These are phyloP conservation scores for Montipora cactus DNA, from an alignment of 64 coral and sea anemone species.

Conservation along the genomic window DNA sequence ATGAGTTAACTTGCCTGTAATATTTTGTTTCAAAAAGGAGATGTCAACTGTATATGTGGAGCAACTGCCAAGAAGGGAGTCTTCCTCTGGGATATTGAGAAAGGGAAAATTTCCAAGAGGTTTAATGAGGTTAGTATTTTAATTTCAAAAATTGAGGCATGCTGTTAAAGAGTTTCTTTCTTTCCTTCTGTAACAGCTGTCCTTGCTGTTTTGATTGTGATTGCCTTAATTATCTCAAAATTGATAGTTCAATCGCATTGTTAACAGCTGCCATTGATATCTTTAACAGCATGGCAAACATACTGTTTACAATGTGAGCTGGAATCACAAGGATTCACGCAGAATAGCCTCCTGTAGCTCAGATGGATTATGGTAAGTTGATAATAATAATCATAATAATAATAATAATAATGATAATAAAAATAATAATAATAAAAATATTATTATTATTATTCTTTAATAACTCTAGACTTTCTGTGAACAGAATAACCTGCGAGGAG, in stretches of 20 bases:
- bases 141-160: too few relatives aligned
- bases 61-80: constrained; percentile 91
- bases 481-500: too few relatives aligned
- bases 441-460: too few relatives aligned
- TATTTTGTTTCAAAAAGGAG: constrained; percentile 52
- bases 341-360: constrained; percentile 84
- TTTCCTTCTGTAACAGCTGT: too few relatives aligned
- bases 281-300: constrained; percentile 83
- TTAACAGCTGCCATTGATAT: too few relatives aligned
- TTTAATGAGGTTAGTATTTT: constrained; percentile 81
- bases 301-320: constrained; percentile 93
- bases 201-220: too few relatives aligned
- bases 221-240: neutral
- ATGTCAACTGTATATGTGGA: constrained; percentile 90
- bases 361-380: constrained; percentile 84
- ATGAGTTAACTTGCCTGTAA: too few relatives aligned
- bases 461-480: too few relatives aligned
- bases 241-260: too few relatives aligned
- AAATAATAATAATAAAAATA: neutral
- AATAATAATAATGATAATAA: neutral
- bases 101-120: constrained; percentile 87
- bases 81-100: constrained; percentile 91
- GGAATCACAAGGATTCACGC: constrained; percentile 98
- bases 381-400: neutral
- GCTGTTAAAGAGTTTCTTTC: too few relatives aligned